Conservation (phyloP, 1,140 invertebrate genomes). For the Pogonognathellus flavescens region DNA sequence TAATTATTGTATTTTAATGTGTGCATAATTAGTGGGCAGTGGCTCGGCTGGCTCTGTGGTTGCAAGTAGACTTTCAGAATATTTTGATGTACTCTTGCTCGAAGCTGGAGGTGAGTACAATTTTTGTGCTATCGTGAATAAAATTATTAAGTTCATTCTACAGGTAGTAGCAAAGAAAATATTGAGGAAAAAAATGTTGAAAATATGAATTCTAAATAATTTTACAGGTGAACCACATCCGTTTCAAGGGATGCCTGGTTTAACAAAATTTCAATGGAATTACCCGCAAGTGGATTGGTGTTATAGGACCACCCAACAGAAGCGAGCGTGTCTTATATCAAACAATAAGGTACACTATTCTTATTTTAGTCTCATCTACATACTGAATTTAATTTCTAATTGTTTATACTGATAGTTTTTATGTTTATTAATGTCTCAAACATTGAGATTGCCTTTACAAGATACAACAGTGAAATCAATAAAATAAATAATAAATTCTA, state of each 20-base stretch:
- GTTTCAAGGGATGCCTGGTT: slow-evolving; percentile 39
- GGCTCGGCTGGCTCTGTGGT: slow-evolving; percentile 4
- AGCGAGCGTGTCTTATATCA: slow-evolving; percentile 12
- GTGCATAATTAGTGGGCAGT: too few relatives aligned
- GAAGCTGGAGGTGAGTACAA: background rate
- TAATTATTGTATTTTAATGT: too few relatives aligned
- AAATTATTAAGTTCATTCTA: background rate
- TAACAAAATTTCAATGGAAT: slow-evolving; percentile 53
- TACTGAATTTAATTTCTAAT: too few relatives aligned
- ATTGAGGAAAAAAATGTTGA: too few relatives aligned
- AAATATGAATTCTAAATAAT: background rate
- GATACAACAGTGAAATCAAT: too few relatives aligned
- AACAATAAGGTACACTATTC: background rate
- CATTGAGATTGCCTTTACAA: too few relatives aligned
- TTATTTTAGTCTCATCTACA: too few relatives aligned
- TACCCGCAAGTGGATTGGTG: slow-evolving; percentile 20
- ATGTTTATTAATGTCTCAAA: too few relatives aligned
- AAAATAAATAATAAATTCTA: background rate
- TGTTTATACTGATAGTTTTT: too few relatives aligned
- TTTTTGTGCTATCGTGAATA: background rate
- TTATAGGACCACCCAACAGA: slow-evolving; percentile 16
- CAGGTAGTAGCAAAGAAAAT: too few relatives aligned
- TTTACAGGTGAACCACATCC: slow-evolving; percentile 52
- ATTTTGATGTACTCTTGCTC: background rate
- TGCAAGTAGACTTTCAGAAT: slow-evolving; percentile 12